Conservation (phyloP, 1,140 invertebrate species). For the Mesaphorura yosii region DNA sequence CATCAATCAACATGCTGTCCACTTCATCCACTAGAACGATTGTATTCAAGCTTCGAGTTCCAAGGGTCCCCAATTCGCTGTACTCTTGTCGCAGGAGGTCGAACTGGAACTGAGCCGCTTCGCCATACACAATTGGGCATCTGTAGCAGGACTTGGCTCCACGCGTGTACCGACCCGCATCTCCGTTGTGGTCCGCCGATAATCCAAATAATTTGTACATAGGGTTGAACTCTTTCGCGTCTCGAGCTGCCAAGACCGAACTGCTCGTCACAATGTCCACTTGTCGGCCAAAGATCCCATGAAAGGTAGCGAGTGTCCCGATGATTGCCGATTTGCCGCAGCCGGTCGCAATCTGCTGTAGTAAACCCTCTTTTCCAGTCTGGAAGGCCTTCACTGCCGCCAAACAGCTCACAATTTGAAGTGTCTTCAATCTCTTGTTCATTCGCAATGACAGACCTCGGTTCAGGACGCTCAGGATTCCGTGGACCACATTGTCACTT, state of each 20-base stretch:
- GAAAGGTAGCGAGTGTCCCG: conserved; percentile 4
- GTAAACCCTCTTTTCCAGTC: background rate
- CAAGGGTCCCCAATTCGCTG: background rate
- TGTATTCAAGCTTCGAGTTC: background rate
- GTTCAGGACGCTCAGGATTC: no score
- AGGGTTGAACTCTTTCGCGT: background rate
- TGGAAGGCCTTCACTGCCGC: background rate
- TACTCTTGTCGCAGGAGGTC: conserved; percentile 12
- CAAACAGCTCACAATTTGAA: conserved; percentile 6
- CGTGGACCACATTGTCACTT: no score
- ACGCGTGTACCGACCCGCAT: conserved; percentile 8
- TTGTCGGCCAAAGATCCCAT: conserved; percentile 1
- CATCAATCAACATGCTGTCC: conserved; percentile 21
- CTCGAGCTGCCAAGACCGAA: conserved; percentile 11
- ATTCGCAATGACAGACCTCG: no score
- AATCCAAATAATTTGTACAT: conserved; percentile 19
- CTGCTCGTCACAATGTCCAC: conserved; percentile 18
- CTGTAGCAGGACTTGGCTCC: conserved; percentile 6
- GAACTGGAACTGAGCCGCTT: conserved; percentile 6
- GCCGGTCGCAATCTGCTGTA: conserved; percentile 21
- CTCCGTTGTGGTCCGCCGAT: conserved; percentile 7
- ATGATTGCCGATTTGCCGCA: conserved; percentile 19
- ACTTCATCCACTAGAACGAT: conserved; percentile 22
- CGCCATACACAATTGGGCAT: conserved; percentile 15
- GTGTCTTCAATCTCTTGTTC: background rate